These are phyloP conservation scores for Mythimna loreyi DNA, from an alignment of 2,888 invertebrate genomes.

Conservation along the genomic window DNA sequence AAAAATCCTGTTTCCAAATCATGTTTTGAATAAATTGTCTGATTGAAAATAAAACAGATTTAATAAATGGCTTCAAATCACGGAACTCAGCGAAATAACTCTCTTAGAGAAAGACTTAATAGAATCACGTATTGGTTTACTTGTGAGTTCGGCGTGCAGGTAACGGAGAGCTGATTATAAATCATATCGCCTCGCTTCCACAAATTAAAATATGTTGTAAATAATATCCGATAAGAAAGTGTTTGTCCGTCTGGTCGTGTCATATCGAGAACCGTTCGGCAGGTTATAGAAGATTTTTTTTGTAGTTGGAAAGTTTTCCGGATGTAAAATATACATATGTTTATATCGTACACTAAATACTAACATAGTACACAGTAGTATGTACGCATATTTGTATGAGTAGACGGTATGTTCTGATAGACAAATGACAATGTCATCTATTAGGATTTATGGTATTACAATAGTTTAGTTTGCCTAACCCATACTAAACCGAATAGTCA, in stretches of 20 bases:
- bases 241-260: conserved; percentile 24
- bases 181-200: conserved; percentile 45
- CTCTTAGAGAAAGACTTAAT: conserved; percentile 33
- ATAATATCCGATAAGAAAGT: conserved; percentile 43
- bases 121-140: conserved; percentile 39
- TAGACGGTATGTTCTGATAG: not conserved
- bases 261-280: conserved; percentile 35
- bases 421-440: not conserved
- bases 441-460: not conserved
- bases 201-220: conserved; percentile 46
- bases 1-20: conserved; percentile 42
- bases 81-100: conserved; percentile 22
- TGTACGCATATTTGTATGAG: too few species aligned
- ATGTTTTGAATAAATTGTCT: conserved; percentile 17
- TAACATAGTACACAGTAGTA: too few species aligned
- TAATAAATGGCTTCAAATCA: conserved; percentile 36
- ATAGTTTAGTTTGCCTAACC: not conserved
- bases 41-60: conserved; percentile 35
- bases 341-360: too few species aligned
- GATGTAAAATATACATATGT: not conserved
- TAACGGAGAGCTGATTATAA: conserved; percentile 44
- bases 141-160: not conserved
- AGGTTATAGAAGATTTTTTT: conserved; percentile 32
- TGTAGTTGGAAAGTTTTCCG: conserved; percentile 31
- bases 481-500: not conserved